Conservation (phyloP, 2,888 invertebrate species). For the Patella pellucida region DNA sequence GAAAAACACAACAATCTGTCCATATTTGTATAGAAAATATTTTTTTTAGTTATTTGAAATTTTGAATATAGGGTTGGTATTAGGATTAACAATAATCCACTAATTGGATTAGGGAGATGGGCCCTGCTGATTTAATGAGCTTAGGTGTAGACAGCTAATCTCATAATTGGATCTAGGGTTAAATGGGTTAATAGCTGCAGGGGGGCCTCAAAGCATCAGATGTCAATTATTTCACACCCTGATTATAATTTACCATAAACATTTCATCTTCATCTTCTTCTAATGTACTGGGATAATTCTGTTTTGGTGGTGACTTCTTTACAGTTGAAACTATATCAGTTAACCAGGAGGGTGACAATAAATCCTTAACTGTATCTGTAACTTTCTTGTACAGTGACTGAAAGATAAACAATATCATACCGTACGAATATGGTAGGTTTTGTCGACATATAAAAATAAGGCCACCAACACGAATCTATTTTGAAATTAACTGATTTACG, state of each 20-base stretch:
- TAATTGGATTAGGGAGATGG: too few species aligned
- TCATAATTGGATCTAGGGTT: too few species aligned
- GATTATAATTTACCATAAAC: conserved; percentile 17
- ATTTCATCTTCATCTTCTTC: conserved; percentile 28
- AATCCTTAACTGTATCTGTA: conserved; percentile 59
- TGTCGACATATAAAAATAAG: not conserved
- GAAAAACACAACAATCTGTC: too few species aligned
- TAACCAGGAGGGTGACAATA: conserved; percentile 62
- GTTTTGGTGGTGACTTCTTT: conserved; percentile 33
- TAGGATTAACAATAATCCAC: too few species aligned
- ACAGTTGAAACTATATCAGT: conserved; percentile 42
- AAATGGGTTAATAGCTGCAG: too few species aligned
- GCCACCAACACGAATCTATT: not conserved
- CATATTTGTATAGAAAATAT: too few species aligned
- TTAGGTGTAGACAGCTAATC: too few species aligned
- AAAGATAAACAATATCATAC: conserved; percentile 22
- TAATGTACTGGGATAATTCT: conserved; percentile 15
- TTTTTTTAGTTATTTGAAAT: too few species aligned
- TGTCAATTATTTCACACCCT: too few species aligned
- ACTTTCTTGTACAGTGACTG: conserved; percentile 60
- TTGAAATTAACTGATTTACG: not conserved
- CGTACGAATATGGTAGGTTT: not conserved
- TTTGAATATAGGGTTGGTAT: too few species aligned
- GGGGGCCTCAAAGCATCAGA: too few species aligned
- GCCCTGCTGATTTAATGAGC: too few species aligned